Conservation (phyloP, 1,140 invertebrate genomes). For the Ctenoplectra terminalis region DNA sequence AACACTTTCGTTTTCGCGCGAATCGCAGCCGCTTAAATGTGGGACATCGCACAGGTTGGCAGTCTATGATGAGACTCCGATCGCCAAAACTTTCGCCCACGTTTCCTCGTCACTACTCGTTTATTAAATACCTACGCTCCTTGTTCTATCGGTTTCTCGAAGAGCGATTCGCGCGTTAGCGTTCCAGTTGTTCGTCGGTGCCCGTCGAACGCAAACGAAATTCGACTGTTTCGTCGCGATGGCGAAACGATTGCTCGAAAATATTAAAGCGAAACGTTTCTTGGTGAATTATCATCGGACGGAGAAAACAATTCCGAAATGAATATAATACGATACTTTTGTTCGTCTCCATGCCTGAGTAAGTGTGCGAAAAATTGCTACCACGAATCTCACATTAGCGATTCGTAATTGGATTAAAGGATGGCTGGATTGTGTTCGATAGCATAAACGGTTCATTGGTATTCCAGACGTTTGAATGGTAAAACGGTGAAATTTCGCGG, state of each 20-base stretch:
- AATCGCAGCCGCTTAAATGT: background rate
- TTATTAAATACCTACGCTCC: constrained; percentile 48
- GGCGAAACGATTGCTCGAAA: background rate
- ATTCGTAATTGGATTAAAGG: background rate
- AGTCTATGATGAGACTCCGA: background rate
- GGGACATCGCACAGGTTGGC: background rate
- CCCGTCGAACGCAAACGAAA: background rate
- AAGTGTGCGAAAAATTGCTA: background rate
- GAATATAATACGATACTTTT: constrained; percentile 27
- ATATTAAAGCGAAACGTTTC: background rate
- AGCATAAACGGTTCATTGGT: background rate
- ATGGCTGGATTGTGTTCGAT: too few species aligned
- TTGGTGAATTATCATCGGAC: background rate
- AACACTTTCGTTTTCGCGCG: constrained; percentile 11
- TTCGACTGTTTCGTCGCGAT: background rate
- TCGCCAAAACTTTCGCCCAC: constrained; percentile 43
- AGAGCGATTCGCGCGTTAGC: background rate
- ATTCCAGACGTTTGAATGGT: background rate
- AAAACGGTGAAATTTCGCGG: background rate
- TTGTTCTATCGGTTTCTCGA: background rate
- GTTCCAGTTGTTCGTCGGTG: constrained; percentile 6
- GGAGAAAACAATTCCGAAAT: background rate
- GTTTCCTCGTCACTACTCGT: background rate
- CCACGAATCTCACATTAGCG: background rate
- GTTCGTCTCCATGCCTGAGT: background rate